Evolutionary conservation across 2,113 vertebrate genomes (phyloP).

Genomic region (Prochilodus magdalenae): DNA sequence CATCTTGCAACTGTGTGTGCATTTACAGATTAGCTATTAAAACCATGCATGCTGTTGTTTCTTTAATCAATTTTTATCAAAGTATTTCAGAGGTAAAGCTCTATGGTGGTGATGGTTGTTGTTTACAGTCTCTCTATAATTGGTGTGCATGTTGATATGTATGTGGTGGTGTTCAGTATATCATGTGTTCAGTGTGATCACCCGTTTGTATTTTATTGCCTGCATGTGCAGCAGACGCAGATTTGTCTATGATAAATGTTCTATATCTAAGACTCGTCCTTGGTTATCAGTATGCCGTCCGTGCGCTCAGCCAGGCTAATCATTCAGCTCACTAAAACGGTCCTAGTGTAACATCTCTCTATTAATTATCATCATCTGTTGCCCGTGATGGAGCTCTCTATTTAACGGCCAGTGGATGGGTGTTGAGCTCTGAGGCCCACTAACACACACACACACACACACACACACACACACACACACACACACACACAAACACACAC

Average conservation of each 20-base stretch:
- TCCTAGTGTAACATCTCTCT: slow-evolving; percentile 31
- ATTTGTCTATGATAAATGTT: background rate
- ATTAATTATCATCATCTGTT: slow-evolving; percentile 53
- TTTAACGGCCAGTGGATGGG: slow-evolving; percentile 12
- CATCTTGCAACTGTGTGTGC: no score
- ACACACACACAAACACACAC: slow-evolving; percentile 34
- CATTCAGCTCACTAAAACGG: slow-evolving; percentile 31
- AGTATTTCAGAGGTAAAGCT: no score
- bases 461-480: no score
- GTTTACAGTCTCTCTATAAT: no score
- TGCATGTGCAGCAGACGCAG: background rate
- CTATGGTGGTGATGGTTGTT: no score
- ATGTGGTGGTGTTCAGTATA: no score
- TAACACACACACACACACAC: slow-evolving; percentile 22
- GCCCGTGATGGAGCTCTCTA: slow-evolving; percentile 47
- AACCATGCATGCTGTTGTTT: no score
- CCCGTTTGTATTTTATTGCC: no score
- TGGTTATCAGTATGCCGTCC: background rate
- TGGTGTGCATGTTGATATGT: no score
- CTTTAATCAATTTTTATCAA: no score
- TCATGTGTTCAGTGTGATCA: background rate
- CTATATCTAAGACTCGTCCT: background rate
- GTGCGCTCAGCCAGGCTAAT: slow-evolving; percentile 19
- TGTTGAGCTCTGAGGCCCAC: slow-evolving; percentile 1
- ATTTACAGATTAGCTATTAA: no score